Evolutionary conservation across 2,113 vertebrate genomes (phyloP).

Genomic region (Trichomycterus rosablanca): DNA sequence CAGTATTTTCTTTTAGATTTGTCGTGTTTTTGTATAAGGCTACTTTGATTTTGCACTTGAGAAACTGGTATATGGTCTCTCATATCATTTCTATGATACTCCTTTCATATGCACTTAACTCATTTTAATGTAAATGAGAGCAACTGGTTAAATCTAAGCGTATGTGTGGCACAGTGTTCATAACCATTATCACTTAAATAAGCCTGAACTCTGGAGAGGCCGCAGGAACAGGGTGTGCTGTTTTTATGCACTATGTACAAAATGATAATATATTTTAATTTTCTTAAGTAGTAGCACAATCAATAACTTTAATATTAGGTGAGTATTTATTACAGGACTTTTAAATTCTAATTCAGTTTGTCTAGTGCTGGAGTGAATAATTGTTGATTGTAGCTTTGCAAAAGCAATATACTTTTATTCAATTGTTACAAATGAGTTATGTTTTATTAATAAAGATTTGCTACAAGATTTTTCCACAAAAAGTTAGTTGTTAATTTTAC

Average conservation of each 20-base stretch:
- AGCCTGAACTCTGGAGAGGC: neutral
- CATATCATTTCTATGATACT: constrained; percentile 13
- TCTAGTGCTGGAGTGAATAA: constrained; percentile 14
- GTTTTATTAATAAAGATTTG: too few relatives aligned
- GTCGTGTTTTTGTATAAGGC: too few relatives aligned
- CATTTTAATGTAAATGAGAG: neutral
- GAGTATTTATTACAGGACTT: constrained; percentile 22
- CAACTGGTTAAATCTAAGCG: neutral
- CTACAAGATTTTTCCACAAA: too few relatives aligned
- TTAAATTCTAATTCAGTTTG: neutral
- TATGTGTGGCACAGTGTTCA: neutral
- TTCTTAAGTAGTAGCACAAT: too few relatives aligned
- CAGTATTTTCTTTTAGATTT: too few relatives aligned
- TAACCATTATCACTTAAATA: constrained; percentile 4
- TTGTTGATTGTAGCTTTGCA: neutral
- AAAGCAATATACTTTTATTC: too few relatives aligned
- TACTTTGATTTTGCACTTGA: too few relatives aligned
- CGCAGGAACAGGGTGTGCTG: constrained; percentile 5
- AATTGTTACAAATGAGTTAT: too few relatives aligned
- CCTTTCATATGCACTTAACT: neutral
- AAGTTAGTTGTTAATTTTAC: too few relatives aligned
- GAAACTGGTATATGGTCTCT: too few relatives aligned
- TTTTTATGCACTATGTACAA: neutral
- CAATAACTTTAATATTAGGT: neutral
- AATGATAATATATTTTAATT: too few relatives aligned